Conservation (phyloP, 2,113 vertebrate species). For the Lutjanus erythropterus region DNA sequence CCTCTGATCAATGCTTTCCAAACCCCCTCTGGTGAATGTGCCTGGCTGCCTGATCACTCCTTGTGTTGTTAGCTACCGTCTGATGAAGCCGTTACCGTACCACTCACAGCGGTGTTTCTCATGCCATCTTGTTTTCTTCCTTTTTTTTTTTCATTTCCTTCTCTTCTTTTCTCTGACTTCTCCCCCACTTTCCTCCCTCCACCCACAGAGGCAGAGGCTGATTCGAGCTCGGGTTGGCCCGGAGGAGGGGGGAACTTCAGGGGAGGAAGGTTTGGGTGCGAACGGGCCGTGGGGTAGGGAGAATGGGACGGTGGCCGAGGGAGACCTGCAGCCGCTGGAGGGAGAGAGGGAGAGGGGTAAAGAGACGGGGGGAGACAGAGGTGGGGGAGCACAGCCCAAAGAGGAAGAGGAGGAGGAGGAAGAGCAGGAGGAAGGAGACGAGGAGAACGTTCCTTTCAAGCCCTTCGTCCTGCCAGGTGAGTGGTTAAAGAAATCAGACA, state of each 20-base stretch:
- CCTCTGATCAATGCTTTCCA: slow-evolving; percentile 35
- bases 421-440: slow-evolving; percentile 67
- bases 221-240: slow-evolving; percentile 72
- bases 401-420: slow-evolving; percentile 79
- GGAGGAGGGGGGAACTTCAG: slow-evolving; percentile 67
- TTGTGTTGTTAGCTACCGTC: neutral
- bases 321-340: slow-evolving; percentile 68
- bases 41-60: slow-evolving; percentile 30
- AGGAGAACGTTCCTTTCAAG: slow-evolving; percentile 69
- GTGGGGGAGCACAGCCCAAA: slow-evolving; percentile 61
- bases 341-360: slow-evolving; percentile 59
- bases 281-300: slow-evolving; percentile 71
- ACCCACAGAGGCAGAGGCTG: slow-evolving; percentile 84
- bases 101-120: slow-evolving; percentile 5
- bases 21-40: slow-evolving; percentile 37
- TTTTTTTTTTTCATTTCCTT: neutral
- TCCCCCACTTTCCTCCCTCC: neutral
- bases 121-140: neutral
- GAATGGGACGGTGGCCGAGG: slow-evolving; percentile 72
- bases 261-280: slow-evolving; percentile 54
- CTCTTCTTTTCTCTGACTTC: neutral
- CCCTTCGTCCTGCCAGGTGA: slow-evolving; percentile 82
- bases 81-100: slow-evolving; percentile 20
- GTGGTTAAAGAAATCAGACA: slow-evolving; percentile 16
- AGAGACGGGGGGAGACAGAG: slow-evolving; percentile 41